Conservation (phyloP, 2,113 vertebrate species). For the Athene noctua region DNA sequence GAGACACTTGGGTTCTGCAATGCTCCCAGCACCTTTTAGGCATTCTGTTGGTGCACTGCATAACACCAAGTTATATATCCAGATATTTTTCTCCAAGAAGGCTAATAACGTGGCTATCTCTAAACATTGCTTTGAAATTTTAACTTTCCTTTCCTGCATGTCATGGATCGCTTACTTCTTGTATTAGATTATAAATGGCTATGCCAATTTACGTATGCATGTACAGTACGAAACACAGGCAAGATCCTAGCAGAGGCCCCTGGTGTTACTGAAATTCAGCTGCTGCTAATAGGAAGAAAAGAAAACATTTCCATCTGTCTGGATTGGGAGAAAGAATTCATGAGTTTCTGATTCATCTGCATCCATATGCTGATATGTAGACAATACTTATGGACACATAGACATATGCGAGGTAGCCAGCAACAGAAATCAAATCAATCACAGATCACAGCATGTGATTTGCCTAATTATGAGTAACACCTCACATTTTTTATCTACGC, state of each 20-base stretch:
- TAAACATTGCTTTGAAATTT: conserved; percentile 5
- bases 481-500: conserved; percentile 60
- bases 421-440: conserved; percentile 51
- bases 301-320: conserved; percentile 63
- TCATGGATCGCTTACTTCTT: conserved; percentile 2
- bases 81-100: not conserved
- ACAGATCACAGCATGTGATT: conserved; percentile 65
- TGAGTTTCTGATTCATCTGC: conserved; percentile 44
- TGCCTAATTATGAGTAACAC: conserved; percentile 71
- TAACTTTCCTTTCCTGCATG: conserved; percentile 6
- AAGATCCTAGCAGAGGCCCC: conserved; percentile 35
- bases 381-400: conserved; percentile 44
- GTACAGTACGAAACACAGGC: not conserved
- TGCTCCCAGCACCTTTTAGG: not conserved
- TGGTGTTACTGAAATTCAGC: conserved; percentile 42
- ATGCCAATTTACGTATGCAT: not conserved
- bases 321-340: conserved; percentile 1
- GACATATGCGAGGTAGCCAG: conserved; percentile 27
- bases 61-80: not conserved
- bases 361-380: conserved; percentile 56
- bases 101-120: not conserved
- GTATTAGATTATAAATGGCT: conserved; percentile 33
- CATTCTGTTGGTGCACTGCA: not conserved
- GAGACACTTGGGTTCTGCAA: not conserved
- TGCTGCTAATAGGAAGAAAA: conserved; percentile 42